Evolutionary conservation across 2,888 invertebrate species (phyloP).

Genomic region (Caenorhabditis imperialis): DNA sequence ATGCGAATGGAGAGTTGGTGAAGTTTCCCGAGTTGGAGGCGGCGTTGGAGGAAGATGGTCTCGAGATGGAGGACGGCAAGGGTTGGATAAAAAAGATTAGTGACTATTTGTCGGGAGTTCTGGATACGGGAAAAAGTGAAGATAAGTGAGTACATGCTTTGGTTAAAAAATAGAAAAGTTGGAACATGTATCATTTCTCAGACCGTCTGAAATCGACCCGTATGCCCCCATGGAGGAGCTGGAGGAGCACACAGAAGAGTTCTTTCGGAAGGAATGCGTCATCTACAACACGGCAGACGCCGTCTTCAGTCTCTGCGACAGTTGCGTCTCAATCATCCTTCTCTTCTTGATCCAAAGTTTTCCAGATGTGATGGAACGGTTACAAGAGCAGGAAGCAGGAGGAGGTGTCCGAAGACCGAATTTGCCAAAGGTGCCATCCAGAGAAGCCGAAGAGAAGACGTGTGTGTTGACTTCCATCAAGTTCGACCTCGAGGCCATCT

Average conservation of each 20-base stretch:
- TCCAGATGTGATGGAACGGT: too few relatives aligned
- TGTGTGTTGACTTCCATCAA: too few relatives aligned
- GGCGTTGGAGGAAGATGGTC: conserved; percentile 5
- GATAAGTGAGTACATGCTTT: background rate
- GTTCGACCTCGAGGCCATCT: background rate
- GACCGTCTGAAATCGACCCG: background rate
- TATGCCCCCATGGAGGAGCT: background rate
- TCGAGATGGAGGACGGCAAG: conserved; percentile 8
- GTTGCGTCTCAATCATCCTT: background rate
- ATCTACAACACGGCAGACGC: background rate
- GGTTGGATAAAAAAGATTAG: background rate
- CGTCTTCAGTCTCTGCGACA: background rate
- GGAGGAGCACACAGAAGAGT: background rate
- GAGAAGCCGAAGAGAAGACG: too few relatives aligned
- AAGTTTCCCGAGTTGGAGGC: conserved; percentile 6
- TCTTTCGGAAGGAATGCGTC: background rate
- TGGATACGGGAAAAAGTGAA: too few relatives aligned
- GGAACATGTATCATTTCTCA: too few relatives aligned
- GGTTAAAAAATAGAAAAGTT: background rate
- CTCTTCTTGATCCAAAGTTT: background rate
- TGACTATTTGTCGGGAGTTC: background rate
- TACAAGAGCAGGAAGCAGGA: too few relatives aligned
- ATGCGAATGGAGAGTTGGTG: conserved; percentile 3
- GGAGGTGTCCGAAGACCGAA: too few relatives aligned
- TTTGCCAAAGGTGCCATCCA: too few relatives aligned